Evolutionary conservation across 2,113 vertebrate genomes (phyloP), one percentile per base, ranked within the genome.

Genomic region (Platanista minor): DNA sequence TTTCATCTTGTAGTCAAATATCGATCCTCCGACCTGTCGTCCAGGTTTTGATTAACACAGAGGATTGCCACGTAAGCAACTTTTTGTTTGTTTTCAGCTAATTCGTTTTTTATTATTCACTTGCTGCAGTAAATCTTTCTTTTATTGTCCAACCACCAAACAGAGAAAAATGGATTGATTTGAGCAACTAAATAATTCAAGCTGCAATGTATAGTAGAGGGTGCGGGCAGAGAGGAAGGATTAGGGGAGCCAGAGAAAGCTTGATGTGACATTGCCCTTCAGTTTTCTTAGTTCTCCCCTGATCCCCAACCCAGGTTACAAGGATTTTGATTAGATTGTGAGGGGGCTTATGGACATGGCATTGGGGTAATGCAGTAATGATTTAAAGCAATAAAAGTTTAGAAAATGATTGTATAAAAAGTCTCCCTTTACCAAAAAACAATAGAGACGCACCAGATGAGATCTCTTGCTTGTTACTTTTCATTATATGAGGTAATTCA

Each of bases 41-140:
- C 98, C 96, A 98, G 98, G 97, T 98, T 98, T 98, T 99, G 98
- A 99, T 99, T 98, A 99, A 99, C 92, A 13, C 97, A 98, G 94
- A 98, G 98, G 97, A 98, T 98, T 98, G 98, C 98, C 98, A 98
- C 14, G 94, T 67, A 96, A 98, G 98, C 49, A 77, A 97, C 87
- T 98, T 98, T 98, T 98, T 98, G 98, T 99, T 99, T 98, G 98
- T 98, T 98, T 99, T 98, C 98, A 98, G 98, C 97, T 99, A 99
- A 99, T 99, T 98, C 95, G 67, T 97, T 99, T 98, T 98, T 99
- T 98, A 98, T 98, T 98, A 98, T 99, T 99, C 97, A 98, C 97
- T 98, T 97, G 97, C 98, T 97, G 96, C 97, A 98, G 98, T 99
- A 98, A 99, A 99, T 98, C 98, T 98, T 98, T 95, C 97, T 98